These are phyloP conservation scores for Ciconia stormi DNA, from an alignment of 2,113 vertebrate genomes.

Conservation along the genomic window DNA sequence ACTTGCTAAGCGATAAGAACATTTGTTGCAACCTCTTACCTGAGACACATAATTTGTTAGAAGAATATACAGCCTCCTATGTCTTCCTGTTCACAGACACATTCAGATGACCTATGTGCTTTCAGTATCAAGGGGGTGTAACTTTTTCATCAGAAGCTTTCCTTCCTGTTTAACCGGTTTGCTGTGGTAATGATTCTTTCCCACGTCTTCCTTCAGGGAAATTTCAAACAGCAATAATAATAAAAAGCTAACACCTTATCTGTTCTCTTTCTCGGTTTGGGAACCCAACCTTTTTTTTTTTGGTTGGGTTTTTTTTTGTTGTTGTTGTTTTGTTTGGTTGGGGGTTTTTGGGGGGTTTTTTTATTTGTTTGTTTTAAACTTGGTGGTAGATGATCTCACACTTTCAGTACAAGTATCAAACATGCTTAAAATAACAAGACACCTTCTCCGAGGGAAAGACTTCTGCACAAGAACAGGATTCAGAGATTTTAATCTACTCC, in stretches of 20 bases:
- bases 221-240: constrained; percentile 1
- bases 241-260: neutral
- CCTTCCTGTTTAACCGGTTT: constrained; percentile 67
- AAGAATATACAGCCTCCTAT: neutral
- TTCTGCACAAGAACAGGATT: neutral
- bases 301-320: too few species aligned
- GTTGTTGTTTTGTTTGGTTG: too few species aligned
- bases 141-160: neutral
- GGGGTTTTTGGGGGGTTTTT: neutral
- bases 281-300: neutral
- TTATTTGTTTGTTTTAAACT: neutral
- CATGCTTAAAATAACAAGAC: neutral
- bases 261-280: neutral
- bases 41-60: neutral
- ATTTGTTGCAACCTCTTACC: constrained; percentile 33
- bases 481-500: neutral
- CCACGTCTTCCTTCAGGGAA: constrained; percentile 13
- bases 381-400: neutral
- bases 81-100: neutral
- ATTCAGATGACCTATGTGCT: neutral
- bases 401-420: neutral
- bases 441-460: neutral
- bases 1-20: neutral
- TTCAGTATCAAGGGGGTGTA: neutral
- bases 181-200: constrained; percentile 2